Percentiles rank a stretch among this genome's conserved stretches.
These are phyloP conservation scores for Brachymystax lenok DNA, from an alignment of 2,797 vertebrate genomes.

Conservation along the genomic window DNA sequence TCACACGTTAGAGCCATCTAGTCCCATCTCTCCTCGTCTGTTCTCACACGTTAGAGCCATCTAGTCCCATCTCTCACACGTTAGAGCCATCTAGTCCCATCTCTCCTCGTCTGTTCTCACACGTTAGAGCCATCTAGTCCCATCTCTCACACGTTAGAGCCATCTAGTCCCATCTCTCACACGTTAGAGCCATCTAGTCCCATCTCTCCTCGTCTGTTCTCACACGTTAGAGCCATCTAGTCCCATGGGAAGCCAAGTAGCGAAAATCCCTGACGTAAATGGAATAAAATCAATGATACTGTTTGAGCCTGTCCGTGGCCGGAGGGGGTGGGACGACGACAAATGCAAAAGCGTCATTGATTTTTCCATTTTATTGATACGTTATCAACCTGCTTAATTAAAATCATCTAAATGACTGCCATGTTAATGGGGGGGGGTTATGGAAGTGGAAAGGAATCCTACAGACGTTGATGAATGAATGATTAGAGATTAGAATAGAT, in stretches of 20 bases:
- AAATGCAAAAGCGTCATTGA: conserved; percentile 68
- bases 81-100: too few relatives aligned
- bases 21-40: too few relatives aligned
- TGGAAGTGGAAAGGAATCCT: conserved; percentile 39
- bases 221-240: conserved; percentile 38
- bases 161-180: too few relatives aligned
- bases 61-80: too few relatives aligned
- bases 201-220: too few relatives aligned
- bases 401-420: conserved; percentile 58
- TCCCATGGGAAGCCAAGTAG: conserved; percentile 29
- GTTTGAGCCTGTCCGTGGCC: conserved; percentile 46
- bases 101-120: too few relatives aligned
- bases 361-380: conserved; percentile 66
- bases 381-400: conserved; percentile 50
- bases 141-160: too few relatives aligned
- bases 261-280: conserved; percentile 62
- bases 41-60: too few relatives aligned
- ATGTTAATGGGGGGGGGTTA: conserved; percentile 45
- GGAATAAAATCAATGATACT: conserved; percentile 68
- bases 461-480: conserved; percentile 37
- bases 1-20: too few relatives aligned
- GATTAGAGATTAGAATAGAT: neutral
- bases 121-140: too few relatives aligned
- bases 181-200: too few relatives aligned
- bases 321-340: too few relatives aligned